These are phyloP conservation scores for Halcyon leucocephala DNA, from an alignment of 2,797 vertebrate species.

Conservation along the genomic window DNA sequence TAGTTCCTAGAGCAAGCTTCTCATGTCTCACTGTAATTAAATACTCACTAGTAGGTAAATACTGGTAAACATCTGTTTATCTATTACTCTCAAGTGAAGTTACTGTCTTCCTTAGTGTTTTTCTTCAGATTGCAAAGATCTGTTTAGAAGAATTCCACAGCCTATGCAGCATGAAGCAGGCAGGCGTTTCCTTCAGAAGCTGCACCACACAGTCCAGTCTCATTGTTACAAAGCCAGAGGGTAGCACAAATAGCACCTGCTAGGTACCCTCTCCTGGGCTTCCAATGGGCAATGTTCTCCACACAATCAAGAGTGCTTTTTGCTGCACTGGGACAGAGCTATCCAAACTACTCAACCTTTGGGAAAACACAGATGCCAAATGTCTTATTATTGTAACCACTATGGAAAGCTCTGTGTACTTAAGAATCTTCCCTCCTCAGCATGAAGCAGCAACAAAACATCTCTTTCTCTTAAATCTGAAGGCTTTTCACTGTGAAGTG, in stretches of 20 bases:
- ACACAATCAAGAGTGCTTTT: fast-evolving
- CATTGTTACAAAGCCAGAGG: neutral
- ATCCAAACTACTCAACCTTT: neutral
- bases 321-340: neutral
- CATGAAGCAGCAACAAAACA: neutral
- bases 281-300: fast-evolving
- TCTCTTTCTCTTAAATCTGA: neutral
- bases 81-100: neutral
- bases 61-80: neutral
- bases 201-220: neutral
- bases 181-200: neutral
- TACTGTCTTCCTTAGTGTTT: neutral
- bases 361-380: neutral
- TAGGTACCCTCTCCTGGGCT: neutral
- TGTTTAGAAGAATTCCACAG: neutral
- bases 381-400: neutral
- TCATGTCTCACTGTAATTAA: neutral
- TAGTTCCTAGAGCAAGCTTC: neutral
- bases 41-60: neutral
- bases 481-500: neutral
- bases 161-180: neutral
- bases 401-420: fast-evolving
- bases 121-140: neutral
- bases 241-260: fast-evolving
- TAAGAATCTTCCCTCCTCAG: too few species aligned